These are phyloP conservation scores for Parotocinclus haroldoi DNA, from an alignment of 2,797 vertebrate species.

Conservation along the genomic window DNA sequence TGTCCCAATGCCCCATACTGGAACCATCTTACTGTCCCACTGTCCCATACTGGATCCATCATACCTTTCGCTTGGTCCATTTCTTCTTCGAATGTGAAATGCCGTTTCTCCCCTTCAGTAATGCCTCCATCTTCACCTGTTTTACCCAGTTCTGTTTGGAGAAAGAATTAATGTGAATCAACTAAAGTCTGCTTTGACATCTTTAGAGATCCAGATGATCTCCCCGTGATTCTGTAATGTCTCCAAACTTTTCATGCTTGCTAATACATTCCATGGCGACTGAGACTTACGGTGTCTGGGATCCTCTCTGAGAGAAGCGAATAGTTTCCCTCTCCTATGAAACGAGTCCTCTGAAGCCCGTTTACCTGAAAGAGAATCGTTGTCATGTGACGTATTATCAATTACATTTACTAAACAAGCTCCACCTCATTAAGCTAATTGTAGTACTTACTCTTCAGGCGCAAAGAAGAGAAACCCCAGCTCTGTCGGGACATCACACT, in stretches of 20 bases:
- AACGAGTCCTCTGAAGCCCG: constrained; percentile 9
- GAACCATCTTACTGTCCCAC: too few relatives aligned
- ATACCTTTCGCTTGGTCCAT: background rate
- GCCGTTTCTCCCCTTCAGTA: background rate
- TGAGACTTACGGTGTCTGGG: background rate
- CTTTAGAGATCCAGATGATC: background rate
- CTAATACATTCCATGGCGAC: too few relatives aligned
- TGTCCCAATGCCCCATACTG: too few relatives aligned
- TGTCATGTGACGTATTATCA: too few relatives aligned
- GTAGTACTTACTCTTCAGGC: constrained; percentile 35
- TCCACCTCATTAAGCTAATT: too few relatives aligned
- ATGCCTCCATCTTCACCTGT: background rate
- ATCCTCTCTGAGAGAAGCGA: constrained; percentile 38
- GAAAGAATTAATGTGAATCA: background rate
- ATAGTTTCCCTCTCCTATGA: constrained; percentile 32
- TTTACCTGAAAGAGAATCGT: constrained; percentile 10
- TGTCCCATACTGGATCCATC: background rate
- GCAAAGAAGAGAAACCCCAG: constrained; percentile 36
- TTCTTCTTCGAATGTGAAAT: background rate
- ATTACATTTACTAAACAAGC: background rate
- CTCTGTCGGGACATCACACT: constrained; percentile 25
- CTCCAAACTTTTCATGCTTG: too few relatives aligned
- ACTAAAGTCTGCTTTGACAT: too few relatives aligned
- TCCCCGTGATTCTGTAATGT: background rate
- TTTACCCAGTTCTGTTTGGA: constrained; percentile 3